Evolutionary conservation across 2,113 vertebrate species (phyloP).

Genomic region (Garra rufa): DNA sequence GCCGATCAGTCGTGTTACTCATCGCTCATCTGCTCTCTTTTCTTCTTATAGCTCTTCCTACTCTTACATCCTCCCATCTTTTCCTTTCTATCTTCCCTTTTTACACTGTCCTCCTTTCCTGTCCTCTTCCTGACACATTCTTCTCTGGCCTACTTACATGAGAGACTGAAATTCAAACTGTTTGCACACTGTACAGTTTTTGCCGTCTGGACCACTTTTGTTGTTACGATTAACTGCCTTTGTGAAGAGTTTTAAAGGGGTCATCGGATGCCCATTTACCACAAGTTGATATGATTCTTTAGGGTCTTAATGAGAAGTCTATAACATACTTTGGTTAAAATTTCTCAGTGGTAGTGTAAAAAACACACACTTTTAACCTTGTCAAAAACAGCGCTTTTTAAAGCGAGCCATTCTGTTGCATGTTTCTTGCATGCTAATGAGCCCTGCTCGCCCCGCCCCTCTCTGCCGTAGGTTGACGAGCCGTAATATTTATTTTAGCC

Average conservation of each 20-base stretch:
- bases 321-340: too few relatives aligned
- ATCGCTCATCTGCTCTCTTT: constrained; percentile 29
- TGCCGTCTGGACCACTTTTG: background rate
- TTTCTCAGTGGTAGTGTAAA: too few relatives aligned
- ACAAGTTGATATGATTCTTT: too few relatives aligned
- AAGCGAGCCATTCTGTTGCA: too few relatives aligned
- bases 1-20: constrained; percentile 19
- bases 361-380: too few relatives aligned
- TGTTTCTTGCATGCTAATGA: too few relatives aligned
- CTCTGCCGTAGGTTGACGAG: too few relatives aligned
- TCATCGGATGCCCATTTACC: too few relatives aligned
- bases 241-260: background rate
- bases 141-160: constrained; percentile 33
- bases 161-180: background rate
- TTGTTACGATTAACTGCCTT: background rate
- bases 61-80: background rate
- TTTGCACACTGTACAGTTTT: background rate
- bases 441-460: too few relatives aligned
- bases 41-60: constrained; percentile 12
- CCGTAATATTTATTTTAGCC: too few relatives aligned
- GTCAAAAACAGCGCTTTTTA: too few relatives aligned
- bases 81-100: constrained; percentile 9
- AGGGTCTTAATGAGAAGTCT: too few relatives aligned
- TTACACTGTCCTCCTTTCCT: constrained; percentile 20
- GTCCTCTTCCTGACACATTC: constrained; percentile 3